Evolutionary conservation across 2,797 vertebrate species (phyloP).

Genomic region (Channa striata): DNA sequence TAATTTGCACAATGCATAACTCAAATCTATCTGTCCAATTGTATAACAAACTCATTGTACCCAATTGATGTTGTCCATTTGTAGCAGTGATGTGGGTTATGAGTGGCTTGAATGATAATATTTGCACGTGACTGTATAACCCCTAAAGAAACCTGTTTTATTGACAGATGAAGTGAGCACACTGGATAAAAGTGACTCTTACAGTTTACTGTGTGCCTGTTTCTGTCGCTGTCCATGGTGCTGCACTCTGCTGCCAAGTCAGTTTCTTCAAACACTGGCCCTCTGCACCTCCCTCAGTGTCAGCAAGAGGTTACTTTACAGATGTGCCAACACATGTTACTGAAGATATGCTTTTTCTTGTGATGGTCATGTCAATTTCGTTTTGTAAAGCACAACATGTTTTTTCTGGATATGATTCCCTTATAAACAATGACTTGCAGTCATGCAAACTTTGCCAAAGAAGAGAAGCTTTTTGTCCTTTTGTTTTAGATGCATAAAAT

Average conservation of each 20-base stretch:
- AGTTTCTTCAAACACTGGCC: slow-evolving; percentile 13
- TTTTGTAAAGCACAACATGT: neutral
- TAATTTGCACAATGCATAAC: too few species aligned
- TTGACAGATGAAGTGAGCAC: neutral
- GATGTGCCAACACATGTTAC: neutral
- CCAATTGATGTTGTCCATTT: too few species aligned
- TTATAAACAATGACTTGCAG: neutral
- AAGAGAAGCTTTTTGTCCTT: neutral
- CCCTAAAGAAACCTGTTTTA: neutral
- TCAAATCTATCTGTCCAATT: too few species aligned
- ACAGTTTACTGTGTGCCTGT: neutral
- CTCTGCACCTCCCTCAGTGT: slow-evolving; percentile 26
- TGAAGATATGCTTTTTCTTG: neutral
- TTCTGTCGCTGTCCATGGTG: slow-evolving; percentile 33
- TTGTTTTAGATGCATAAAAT: neutral
- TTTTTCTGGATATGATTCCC: neutral
- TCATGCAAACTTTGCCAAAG: neutral
- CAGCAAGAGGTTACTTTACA: neutral
- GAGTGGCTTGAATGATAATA: neutral
- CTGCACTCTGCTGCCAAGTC: slow-evolving; percentile 40
- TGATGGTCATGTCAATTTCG: neutral
- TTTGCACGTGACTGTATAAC: slow-evolving; percentile 2
- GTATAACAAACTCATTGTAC: too few species aligned
- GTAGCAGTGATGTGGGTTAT: neutral
- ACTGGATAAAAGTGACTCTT: neutral